Evolutionary conservation across 2,888 invertebrate species (phyloP).

Genomic region (Andricus curvator): DNA sequence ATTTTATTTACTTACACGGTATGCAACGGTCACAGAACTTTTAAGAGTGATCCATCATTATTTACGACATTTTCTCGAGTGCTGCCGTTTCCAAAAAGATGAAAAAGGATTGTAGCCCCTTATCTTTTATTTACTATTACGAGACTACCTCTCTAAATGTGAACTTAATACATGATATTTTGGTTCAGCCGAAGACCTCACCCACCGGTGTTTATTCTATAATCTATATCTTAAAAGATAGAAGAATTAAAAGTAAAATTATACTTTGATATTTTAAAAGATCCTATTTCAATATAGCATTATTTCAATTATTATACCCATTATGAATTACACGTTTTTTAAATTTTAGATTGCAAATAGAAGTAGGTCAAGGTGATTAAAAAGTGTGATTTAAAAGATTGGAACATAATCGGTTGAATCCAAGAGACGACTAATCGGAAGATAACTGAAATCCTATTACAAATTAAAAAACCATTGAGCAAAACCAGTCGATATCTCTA

Average conservation of each 20-base stretch:
- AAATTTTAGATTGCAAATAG: too few relatives aligned
- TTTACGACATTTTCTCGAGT: constrained; percentile 27
- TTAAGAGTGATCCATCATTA: constrained; percentile 58
- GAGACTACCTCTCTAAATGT: neutral
- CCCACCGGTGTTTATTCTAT: neutral
- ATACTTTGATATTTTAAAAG: neutral
- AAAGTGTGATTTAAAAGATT: constrained; percentile 5
- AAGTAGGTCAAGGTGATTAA: too few relatives aligned
- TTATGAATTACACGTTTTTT: too few relatives aligned
- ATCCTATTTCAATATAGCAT: too few relatives aligned
- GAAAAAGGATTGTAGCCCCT: neutral
- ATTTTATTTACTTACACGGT: constrained; percentile 63
- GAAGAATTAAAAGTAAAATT: neutral
- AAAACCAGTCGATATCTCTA: neutral
- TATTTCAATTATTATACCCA: too few relatives aligned
- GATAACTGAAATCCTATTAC: constrained; percentile 29
- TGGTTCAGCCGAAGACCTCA: neutral
- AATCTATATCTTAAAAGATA: neutral
- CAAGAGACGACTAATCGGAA: constrained; percentile 24
- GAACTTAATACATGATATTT: constrained; percentile 7
- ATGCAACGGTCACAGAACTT: constrained; percentile 45
- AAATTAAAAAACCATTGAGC: constrained; percentile 20
- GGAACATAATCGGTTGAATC: constrained; percentile 25
- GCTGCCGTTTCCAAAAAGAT: constrained; percentile 16
- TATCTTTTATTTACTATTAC: constrained; percentile 26